These are phyloP conservation scores for Tetramorium simillimum DNA, from an alignment of 1,140 invertebrate species.

Conservation along the genomic window DNA sequence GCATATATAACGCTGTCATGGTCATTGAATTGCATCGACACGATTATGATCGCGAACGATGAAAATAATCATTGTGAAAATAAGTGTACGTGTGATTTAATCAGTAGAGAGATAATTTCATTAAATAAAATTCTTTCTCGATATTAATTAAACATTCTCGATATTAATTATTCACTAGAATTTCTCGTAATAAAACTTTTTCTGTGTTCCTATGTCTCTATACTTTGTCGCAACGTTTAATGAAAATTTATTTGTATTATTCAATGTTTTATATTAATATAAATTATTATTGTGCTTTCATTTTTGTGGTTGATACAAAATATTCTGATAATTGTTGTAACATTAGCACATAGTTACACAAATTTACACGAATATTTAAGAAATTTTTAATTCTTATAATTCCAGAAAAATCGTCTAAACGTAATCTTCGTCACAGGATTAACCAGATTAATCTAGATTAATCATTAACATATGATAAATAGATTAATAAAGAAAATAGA, in stretches of 20 bases:
- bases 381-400: neutral
- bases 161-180: neutral
- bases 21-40: conserved; percentile 34
- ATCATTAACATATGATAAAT: neutral
- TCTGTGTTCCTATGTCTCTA: neutral
- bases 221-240: too few relatives aligned
- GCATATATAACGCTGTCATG: neutral
- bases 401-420: neutral
- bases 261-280: neutral
- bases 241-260: neutral
- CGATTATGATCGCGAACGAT: neutral
- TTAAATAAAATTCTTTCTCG: neutral
- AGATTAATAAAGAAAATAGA: neutral
- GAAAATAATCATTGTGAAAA: conserved; percentile 33
- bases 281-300: neutral
- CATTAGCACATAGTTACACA: neutral
- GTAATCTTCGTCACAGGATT: neutral
- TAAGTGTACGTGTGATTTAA: conserved; percentile 13
- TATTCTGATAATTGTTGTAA: neutral
- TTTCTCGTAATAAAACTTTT: neutral
- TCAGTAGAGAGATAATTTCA: neutral
- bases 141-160: neutral
- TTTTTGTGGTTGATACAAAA: neutral
- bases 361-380: neutral
- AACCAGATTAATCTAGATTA: neutral